These are phyloP conservation scores for Myotis findleyi DNA, from an alignment of 2,797 vertebrate species.

Conservation along the genomic window DNA sequence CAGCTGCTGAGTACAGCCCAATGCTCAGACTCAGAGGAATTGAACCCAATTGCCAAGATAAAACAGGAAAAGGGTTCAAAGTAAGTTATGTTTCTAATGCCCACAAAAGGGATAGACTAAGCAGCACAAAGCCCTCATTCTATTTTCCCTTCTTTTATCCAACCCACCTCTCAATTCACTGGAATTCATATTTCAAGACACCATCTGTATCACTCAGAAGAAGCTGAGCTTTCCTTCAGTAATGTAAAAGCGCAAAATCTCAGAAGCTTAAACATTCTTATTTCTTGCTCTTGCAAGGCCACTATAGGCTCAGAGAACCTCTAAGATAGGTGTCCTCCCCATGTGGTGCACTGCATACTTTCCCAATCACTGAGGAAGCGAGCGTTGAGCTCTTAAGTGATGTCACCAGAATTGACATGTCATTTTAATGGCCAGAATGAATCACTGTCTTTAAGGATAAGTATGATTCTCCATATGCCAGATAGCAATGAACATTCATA, in stretches of 20 bases:
- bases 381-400: neutral
- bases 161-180: neutral
- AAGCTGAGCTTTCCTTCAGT: neutral
- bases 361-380: neutral
- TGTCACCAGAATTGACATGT: neutral
- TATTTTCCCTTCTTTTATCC: neutral
- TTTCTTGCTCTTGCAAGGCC: neutral
- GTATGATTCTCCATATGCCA: neutral
- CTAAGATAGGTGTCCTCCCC: no score
- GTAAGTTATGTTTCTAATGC: neutral
- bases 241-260: neutral
- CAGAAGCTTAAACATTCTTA: neutral
- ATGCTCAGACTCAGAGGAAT: neutral
- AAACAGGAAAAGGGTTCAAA: neutral
- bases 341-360: accelerated
- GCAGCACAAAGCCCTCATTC: neutral
- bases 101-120: neutral
- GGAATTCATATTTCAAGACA: neutral
- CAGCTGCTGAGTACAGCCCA: no score
- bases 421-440: neutral
- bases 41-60: neutral
- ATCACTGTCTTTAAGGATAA: neutral
- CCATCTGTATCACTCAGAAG: neutral
- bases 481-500: neutral
- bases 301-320: accelerated